A percentile compares a stretch with the other conserved stretches of the same genome.
phyloP scores from a whole-genome alignment of 1,140 invertebrate genomes.

The Limonius californicus region DNA sequence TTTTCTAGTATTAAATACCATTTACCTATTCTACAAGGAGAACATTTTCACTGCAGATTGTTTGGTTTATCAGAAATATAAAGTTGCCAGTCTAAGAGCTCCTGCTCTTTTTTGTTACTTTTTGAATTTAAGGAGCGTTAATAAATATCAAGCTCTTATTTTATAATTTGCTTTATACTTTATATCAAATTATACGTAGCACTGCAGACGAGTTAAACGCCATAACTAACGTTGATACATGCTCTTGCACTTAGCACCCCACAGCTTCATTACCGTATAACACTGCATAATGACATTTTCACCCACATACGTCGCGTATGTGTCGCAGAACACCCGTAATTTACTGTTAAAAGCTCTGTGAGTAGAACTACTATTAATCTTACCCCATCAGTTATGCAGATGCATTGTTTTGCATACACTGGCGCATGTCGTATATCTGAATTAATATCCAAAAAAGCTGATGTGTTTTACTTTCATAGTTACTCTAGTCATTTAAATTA shows the following conservation, averaged over 20 bases:
- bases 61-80: too few species aligned
- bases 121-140: too few species aligned
- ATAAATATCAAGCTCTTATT: too few species aligned
- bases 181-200: not conserved
- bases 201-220: constrained; percentile 1
- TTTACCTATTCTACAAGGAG: too few species aligned
- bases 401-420: not conserved
- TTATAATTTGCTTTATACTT: not conserved
- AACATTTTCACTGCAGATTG: too few species aligned
- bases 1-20: too few species aligned
- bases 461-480: too few species aligned
- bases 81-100: too few species aligned
- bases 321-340: constrained; percentile 8
- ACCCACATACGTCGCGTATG: constrained; percentile 6
- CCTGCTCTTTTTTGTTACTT: too few species aligned
- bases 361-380: constrained; percentile 1
- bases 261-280: constrained; percentile 9
- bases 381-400: constrained; percentile 4
- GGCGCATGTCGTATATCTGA: too few species aligned
- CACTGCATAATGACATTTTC: constrained; percentile 10
- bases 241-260: constrained; percentile 12
- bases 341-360: not conserved
- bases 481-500: too few species aligned
- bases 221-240: constrained; percentile 15
- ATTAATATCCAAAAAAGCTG: too few species aligned